Evolutionary conservation across 1,140 invertebrate species (phyloP).

Genomic region (Macrotrachela quadricornifera): DNA sequence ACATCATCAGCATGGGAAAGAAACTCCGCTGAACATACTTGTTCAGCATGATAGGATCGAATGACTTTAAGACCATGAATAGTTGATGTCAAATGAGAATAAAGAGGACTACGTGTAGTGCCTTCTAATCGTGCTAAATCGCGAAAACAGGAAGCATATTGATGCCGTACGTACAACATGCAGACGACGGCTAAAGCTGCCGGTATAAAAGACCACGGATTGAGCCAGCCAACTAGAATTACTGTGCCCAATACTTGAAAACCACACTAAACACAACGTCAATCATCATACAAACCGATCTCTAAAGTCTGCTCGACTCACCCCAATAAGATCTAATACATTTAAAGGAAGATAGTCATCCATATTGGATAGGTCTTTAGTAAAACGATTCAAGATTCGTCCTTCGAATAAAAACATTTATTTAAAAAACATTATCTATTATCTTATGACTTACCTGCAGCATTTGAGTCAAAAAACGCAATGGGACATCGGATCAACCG

Average conservation of each 20-base stretch:
- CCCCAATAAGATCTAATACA: too few species aligned
- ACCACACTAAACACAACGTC: constrained; percentile 38
- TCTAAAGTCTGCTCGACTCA: too few species aligned
- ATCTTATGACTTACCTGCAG: constrained; percentile 35
- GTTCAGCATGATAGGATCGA: constrained; percentile 50
- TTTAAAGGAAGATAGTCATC: constrained; percentile 34
- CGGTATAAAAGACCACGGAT: constrained; percentile 44
- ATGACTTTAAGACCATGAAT: constrained; percentile 70
- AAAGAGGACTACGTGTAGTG: constrained; percentile 41
- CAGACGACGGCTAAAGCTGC: constrained; percentile 44
- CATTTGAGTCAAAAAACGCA: constrained; percentile 63
- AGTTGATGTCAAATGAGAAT: constrained; percentile 63
- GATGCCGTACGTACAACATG: constrained; percentile 48
- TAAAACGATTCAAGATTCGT: constrained; percentile 58
- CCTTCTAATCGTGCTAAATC: constrained; percentile 43
- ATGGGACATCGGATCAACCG: too few species aligned
- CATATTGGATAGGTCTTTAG: constrained; percentile 60
- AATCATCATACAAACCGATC: neutral
- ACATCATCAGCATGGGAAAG: constrained; percentile 42
- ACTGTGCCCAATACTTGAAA: constrained; percentile 50
- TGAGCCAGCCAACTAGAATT: constrained; percentile 47
- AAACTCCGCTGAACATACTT: constrained; percentile 39
- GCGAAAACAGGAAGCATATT: constrained; percentile 57
- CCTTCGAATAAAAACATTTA: constrained; percentile 12
- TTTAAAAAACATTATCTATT: too few species aligned